Base-by-base conservation (phyloP, 1,140 invertebrate genomes). In the Melanaphis sacchari region DNA sequence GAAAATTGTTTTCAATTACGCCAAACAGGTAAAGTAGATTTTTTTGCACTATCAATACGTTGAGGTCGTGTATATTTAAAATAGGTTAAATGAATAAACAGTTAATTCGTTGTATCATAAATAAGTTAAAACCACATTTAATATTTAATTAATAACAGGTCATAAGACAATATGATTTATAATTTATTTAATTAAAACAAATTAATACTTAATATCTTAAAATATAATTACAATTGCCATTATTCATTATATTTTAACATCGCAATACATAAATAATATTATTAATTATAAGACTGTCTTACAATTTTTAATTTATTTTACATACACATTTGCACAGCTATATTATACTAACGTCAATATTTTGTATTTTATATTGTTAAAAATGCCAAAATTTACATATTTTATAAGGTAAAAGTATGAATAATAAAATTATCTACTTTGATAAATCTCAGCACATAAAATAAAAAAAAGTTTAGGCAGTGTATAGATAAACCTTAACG, bases 1-100 rank as follows among this genome's bases (percentile, higher is more conserved):
- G 24, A 92, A 92, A 46, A 84, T 92, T 6, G 24, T 92, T 52
- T 92, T 84, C 43, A 84, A 84, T 84, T 92, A 92, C 46, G 36
- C n/a, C 2, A 92, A 92, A 84, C 43, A 84, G 91, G 91, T 92
- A 92, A 52, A 43, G 21, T 15, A 18, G 11, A n/a, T n/a, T 18
- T n/a, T 31, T n/a, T 18, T 76, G n/a, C 15, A n/a, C 36, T 76
- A n/a, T 21, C 59, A n/a, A n/a, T 5, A 66, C 31, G 9, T 15
- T 3, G n/a, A 76, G 59, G n/a, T n/a, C 36, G 31, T 18, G 18
- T n/a, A 11, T 0, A 0, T 59, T 0, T 31, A n/a, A 66, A 59
- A 59, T 11, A 59, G 15, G n/a, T 31, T n/a, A 31, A 59, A n/a
- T n/a, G 15, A 66, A 15, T 15, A 76, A 76, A n/a, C 31, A 5